Evolutionary conservation across 2,888 invertebrate genomes (phyloP).

Genomic region (Tubulanus polymorphus): DNA sequence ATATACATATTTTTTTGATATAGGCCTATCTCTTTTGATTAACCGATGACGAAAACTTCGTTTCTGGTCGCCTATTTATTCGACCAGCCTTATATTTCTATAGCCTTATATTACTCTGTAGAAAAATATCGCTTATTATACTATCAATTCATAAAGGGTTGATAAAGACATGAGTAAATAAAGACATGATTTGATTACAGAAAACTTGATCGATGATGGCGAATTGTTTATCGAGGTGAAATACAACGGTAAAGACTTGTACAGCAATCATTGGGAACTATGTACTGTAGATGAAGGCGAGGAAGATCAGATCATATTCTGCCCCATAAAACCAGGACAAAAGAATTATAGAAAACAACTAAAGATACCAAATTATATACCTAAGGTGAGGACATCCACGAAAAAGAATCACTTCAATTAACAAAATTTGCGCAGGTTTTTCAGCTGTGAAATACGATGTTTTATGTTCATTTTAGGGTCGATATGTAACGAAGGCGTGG

Average conservation of each 20-base stretch:
- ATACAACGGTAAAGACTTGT: conserved; percentile 39
- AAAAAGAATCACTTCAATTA: too few species aligned
- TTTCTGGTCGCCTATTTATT: too few species aligned
- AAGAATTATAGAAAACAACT: conserved; percentile 33
- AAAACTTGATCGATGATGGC: too few species aligned
- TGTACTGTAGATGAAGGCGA: conserved; percentile 37
- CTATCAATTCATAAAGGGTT: too few species aligned
- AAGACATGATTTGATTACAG: too few species aligned
- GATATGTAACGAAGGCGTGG: conserved; percentile 30
- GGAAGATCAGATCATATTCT: conserved; percentile 31
- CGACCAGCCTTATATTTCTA: too few species aligned
- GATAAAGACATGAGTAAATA: too few species aligned
- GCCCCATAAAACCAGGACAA: conserved; percentile 31
- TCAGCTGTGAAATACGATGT: background rate
- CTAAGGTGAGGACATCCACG: conserved; percentile 32
- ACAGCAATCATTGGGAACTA: conserved; percentile 39
- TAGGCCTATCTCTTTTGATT: too few species aligned
- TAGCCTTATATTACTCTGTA: too few species aligned
- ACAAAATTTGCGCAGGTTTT: background rate
- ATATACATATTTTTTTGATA: background rate
- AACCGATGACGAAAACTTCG: too few species aligned
- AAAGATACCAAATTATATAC: conserved; percentile 35
- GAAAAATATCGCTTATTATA: too few species aligned
- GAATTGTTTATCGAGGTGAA: conserved; percentile 31
- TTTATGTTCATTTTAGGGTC: conserved; percentile 25